Evolutionary conservation across 2,888 invertebrate species (phyloP).

Genomic region (Silvanus unidentatus): DNA sequence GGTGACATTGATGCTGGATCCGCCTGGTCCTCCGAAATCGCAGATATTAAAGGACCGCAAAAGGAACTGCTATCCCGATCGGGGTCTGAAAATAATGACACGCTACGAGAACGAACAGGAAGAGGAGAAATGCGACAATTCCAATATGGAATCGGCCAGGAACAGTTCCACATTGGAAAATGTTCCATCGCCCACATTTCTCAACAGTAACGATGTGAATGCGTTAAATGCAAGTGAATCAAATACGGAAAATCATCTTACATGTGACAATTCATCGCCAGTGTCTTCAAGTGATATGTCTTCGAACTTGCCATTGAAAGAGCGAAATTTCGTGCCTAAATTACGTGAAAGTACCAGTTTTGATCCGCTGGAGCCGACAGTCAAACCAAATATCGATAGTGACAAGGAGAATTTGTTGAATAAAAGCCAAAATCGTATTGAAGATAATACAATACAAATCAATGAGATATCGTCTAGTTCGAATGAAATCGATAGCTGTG

Average conservation of each 20-base stretch:
- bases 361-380: slow-evolving; percentile 19
- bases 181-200: slow-evolving; percentile 5
- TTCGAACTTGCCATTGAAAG: slow-evolving; percentile 31
- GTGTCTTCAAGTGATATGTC: slow-evolving; percentile 28
- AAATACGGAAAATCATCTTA: slow-evolving; percentile 4
- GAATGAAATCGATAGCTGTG: slow-evolving; percentile 38
- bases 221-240: slow-evolving; percentile 5
- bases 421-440: slow-evolving; percentile 5
- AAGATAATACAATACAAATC: slow-evolving; percentile 55
- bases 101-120: slow-evolving; percentile 29
- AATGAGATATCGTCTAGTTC: slow-evolving; percentile 63
- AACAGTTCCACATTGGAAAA: slow-evolving; percentile 8
- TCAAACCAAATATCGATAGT: background rate
- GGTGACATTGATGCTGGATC: slow-evolving; percentile 86
- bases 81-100: slow-evolving; percentile 40
- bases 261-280: slow-evolving; percentile 9
- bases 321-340: slow-evolving; percentile 33
- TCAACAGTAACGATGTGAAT: slow-evolving; percentile 6
- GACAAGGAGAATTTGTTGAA: slow-evolving; percentile 1
- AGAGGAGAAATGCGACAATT: slow-evolving; percentile 13
- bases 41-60: slow-evolving; percentile 51
- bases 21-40: slow-evolving; percentile 72
- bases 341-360: slow-evolving; percentile 37
- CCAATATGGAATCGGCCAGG: slow-evolving; percentile 12
- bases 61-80: slow-evolving; percentile 29